phyloP scores from a whole-genome alignment of 92 coral and sea anemone species.

The Muricea muricata region DNA sequence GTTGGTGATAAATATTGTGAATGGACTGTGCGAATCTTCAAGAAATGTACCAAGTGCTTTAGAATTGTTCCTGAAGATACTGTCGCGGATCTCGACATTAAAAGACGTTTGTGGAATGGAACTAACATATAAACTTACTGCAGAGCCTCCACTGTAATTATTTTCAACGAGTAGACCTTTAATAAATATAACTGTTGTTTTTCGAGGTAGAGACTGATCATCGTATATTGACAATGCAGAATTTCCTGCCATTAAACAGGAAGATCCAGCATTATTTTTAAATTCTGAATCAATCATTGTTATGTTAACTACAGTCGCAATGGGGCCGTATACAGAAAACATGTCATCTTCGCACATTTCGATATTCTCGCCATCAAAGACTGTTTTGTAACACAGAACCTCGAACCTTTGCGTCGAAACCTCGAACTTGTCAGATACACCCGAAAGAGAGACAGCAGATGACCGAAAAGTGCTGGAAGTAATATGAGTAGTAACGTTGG shows the following conservation, averaged over 20 bases:
- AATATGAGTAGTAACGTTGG: not conserved
- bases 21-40: too few species aligned
- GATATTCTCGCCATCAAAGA: not conserved
- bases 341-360: not conserved
- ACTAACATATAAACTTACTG: not conserved
- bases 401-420: not conserved
- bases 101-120: too few species aligned
- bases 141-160: not conserved
- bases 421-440: not conserved
- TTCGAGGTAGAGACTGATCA: not conserved
- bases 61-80: constrained; percentile 5
- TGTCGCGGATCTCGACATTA: not conserved
- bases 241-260: not conserved
- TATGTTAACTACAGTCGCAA: not conserved
- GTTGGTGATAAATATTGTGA: not conserved
- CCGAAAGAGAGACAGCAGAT: not conserved
- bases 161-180: not conserved
- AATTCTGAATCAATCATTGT: not conserved
- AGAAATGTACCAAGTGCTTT: not conserved
- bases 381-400: not conserved
- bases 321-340: not conserved
- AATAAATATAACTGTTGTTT: not conserved
- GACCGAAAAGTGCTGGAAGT: not conserved
- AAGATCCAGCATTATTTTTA: not conserved
- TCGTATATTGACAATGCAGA: not conserved